Evolutionary conservation across 2,888 invertebrate species (phyloP), one percentile per base, ranked within the genome.

Genomic region (Eristalis pertinax): DNA sequence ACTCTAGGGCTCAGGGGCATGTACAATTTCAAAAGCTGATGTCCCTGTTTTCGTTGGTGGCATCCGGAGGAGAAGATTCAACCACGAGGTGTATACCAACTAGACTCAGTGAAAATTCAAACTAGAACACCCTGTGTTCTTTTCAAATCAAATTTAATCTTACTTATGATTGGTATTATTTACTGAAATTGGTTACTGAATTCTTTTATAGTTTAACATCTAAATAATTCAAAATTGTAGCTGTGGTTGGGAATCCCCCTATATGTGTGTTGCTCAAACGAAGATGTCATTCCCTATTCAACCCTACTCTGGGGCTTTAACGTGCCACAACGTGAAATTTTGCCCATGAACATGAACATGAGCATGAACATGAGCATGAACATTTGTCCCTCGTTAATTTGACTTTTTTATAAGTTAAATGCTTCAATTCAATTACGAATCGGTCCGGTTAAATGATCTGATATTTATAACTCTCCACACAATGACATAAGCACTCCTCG

Each of bases 361-460:
- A 32, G 7, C 60, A 75, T 56, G 50, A 65, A 43, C 79, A 62
- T 32, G 32, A 32, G 32, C 43, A 43, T 19, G 50, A 50, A 50
- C 64, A 76, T 63, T 81, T 56, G 80, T 72, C 70, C 50, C 79
- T 84, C 67, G 65, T 70, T 76, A 84, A 76, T 84, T 84, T 68
- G 41, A 63, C 70, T 84, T 84, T 75, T 84, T 84, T 70, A 84
- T 84, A 72, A 70, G 84, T 76, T 43, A 76, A 84, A 76, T 84
- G 67, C 80, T 75, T 76, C 75, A 84, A 84, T 84, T 84, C 80
- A 84, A 80, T 84, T 84, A 84, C 75, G 70, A 84, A 76, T 80
- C 72, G 26, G 70, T 84, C 63, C 76, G 63, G 81, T 73, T 82
- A 73, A 85, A 81, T 69, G 76, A 81, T 77, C 77, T 85, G 56